Evolutionary conservation across 1,140 invertebrate species (phyloP), one percentile per base, ranked within the genome.

Genomic region (Drosophila subpulchrella): DNA sequence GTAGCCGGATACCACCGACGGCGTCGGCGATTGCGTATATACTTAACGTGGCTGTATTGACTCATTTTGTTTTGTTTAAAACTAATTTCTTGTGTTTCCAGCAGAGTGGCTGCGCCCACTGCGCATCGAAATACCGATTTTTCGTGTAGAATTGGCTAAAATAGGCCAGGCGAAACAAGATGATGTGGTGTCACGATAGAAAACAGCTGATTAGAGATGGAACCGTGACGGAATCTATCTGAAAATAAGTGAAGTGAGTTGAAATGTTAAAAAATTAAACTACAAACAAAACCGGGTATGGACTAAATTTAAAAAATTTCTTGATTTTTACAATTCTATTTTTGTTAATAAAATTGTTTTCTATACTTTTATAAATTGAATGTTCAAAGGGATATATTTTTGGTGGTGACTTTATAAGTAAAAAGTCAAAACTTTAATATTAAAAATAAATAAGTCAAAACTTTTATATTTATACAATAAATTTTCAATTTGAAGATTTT

Each of bases 21-120:
- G 94, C 58, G 93, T 93, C 11, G 95, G 95, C 30, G 95, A 96
- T 44, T 95, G 95, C 0, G 95, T 93, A 82, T n/a, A n/a, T 95
- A 94, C 88, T 95, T 95, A 94, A 95, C 95, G 89, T 91, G 94
- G 70, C 71, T 83, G 12, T 90, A 90, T 84, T 89, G 84, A 65
- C 84, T 89, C 84, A 89, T 89, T 75, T 75, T 76, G 53, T 71
- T 78, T 70, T 67, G 34, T 50, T 51, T 76, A 63, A 63, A 68
- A 66, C 51, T 46, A 30, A 76, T 30, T 71, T 72, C 53, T 53
- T 75, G 75, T 73, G 80, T 71, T 82, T 79, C 46, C 51, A 32
- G 27, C 70, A 75, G 42, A 24, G 50, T 68, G 55, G 71, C 72
- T 62, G 79, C 63, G 74, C 65, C 58, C 61, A 30, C 44, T 24